Base-by-base conservation (phyloP, 2,797 vertebrate species). In the Sebastes hopkinsi region DNA sequence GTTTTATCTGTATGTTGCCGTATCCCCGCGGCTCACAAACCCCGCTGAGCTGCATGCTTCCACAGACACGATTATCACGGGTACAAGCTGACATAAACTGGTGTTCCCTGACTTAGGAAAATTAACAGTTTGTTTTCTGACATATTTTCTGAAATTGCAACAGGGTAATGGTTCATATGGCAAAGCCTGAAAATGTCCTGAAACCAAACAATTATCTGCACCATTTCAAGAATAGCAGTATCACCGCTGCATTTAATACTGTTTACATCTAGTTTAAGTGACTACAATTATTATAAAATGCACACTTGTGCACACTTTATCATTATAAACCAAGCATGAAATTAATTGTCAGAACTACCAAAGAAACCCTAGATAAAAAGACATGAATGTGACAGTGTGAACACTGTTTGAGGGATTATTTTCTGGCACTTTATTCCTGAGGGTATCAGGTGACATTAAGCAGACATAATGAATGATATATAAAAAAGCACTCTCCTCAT, bases 1-100 rank as follows among this genome's bases (percentile, higher is more conserved):
- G 54, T 66, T 88, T 89, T 84, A 89, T 90, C 76, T 81, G 56
- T 60, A 22, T 56, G 46, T 50, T 60, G 25, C 72, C 13, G 34
- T 54, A 59, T 83, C 79, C 58, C 46, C 64, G 34, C 38, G 2
- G 68, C 77, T 72, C 56, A 59, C 69, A 67, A 58, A 75, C 50
- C 62, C 22, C 14, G 72, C 61, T 4, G 13, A 56, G 52, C 67
- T 59, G 42, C 82, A 59, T 52, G 73, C 79, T 77, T 69, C 80
- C 75, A 68, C 77, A 52, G 30, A 73, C 69, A 65, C 25, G 59
- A 76, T 77, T 83, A 79, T 65, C 59, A 65, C 27, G 1, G 66
- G 23, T 54, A 38, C 62, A 70, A n/a, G 69, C 69, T 76, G 83
- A 71, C 82, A 74, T 61, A 34, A 46, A 58, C 36, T 25, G 1